Base-by-base conservation (phyloP, 2,113 vertebrate species). In the Crotophaga sulcirostris region DNA sequence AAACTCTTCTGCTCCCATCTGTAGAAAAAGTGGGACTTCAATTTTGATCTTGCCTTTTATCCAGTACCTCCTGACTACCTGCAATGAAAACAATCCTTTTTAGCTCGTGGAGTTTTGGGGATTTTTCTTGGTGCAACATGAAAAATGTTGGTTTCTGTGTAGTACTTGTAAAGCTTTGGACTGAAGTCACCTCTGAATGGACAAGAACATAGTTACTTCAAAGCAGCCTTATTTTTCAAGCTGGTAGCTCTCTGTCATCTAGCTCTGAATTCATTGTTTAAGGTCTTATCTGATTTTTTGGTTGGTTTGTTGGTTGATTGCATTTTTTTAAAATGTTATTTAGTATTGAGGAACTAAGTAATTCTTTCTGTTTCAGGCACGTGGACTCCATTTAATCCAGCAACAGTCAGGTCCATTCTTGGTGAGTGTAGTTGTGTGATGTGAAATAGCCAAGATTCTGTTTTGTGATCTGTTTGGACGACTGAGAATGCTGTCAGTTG, bases 301-400 rank as follows among this genome's bases (percentile, higher is more conserved):
- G 15, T 58, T 66, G 13, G 24, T 29, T 84, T 42, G 51, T 63
- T 79, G 21, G 16, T 62, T 49, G 11, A 25, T 20, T 74, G 44
- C 26, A 11, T 26, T 84, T 84, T 76, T 78, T 38, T 6, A 5
- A 40, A 58, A 23, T 20, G 6, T 36, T 17, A n/a, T 79, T 26
- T 81, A 36, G 20, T 36, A 42, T 8, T 51, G 44, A 75, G 60
- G 20, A 92, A 78, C 47, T 84, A 75, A 96, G 26, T 47, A 33
- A 47, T 75, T 83, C 77, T 97, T 47, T 97, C 64, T 93, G 36
- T 98, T 98, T 82, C 98, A 99, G 99, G 99, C 84, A 99, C 99
- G 0, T 99, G 99, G 99, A 99, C 99, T 88, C 99, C 99, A 5
- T 99, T 99, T 97, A 99, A 99, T 90, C 99, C 99, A 28, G 98